A percentile compares a stretch with the other conserved stretches of the same genome.
Conservation (phyloP, 2,797 vertebrate genomes). For the Lepilemur ruficaudatus region DNA sequence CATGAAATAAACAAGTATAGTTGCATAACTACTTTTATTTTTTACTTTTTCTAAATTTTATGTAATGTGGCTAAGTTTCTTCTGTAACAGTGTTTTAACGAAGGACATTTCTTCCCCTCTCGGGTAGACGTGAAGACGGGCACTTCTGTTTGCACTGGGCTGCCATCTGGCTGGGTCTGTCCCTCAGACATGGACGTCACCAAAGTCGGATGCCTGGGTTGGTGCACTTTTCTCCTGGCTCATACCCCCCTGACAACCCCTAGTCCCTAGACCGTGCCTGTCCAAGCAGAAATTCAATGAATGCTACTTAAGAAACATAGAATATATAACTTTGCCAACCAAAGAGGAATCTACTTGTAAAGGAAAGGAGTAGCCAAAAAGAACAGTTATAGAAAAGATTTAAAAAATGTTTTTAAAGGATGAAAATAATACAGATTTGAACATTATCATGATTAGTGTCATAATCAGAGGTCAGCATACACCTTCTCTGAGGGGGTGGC, state of each 20-base stretch:
- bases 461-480: rapidly evolving
- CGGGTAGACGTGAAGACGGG: neutral
- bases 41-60: neutral
- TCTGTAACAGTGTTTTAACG: neutral
- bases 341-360: neutral
- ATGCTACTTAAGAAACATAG: neutral
- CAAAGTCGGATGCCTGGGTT: neutral
- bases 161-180: neutral
- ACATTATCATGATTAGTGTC: neutral
- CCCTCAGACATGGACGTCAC: neutral
- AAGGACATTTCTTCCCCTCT: neutral
- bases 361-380: neutral
- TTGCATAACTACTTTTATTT: neutral
- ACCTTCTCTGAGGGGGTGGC: neutral
- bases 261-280: neutral
- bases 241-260: neutral
- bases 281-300: neutral
- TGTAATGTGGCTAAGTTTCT: neutral
- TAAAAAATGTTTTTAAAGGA: neutral
- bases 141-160: neutral
- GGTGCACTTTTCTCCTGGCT: neutral
- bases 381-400: neutral
- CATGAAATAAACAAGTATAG: neutral
- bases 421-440: neutral
- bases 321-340: neutral